Base-by-base conservation (phyloP, 2,888 invertebrate genomes). In the Elmis aenea region DNA sequence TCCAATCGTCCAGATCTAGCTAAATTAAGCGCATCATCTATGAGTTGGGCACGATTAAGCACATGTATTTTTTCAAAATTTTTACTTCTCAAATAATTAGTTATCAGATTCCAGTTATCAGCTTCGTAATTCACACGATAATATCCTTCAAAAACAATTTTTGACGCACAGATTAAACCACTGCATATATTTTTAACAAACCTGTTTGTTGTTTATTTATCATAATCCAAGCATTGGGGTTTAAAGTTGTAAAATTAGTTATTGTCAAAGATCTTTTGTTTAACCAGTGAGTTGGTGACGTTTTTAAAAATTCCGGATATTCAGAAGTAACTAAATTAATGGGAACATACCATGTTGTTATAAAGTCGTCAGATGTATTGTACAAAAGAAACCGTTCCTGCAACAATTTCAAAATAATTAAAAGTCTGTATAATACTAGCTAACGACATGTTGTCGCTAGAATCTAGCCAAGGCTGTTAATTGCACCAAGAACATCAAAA, bases 1-100 rank as follows among this genome's bases (percentile, higher is more conserved):
- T 66, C 69, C 36, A 81, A 60, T 20, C 74, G 64, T 15, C 76
- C 77, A 33, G 76, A 73, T 33, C 75, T 68, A 2, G 81, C 82
- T 32, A 57, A n/a, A 36, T 55, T 52, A 15, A 61, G 51, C n/a
- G 70, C 62, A 55, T 77, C 77, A 46, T 75, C 73, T 15, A 77
- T 55, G 2, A 77, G 55, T 46, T 76, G 74, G 2, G 72, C 74
- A 38, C 75, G 58, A 51, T 73, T 73, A 2, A 81, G 53, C 0
- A 73, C 57, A 37, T 77, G 73, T 33, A 86, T 81, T 1, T 50
- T 54, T 1, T 24, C 18, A 28, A 70, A 68, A 66, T 64, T 58
- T 2, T 50, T 34, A 3, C 47, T 49, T 16, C 62, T 53, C 29
- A 64, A 37, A 4, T 68, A 72, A 0, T 55, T 48, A 0, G 69